Conservation (phyloP, 2,888 invertebrate genomes). For the Pasiphila rectangulata region DNA sequence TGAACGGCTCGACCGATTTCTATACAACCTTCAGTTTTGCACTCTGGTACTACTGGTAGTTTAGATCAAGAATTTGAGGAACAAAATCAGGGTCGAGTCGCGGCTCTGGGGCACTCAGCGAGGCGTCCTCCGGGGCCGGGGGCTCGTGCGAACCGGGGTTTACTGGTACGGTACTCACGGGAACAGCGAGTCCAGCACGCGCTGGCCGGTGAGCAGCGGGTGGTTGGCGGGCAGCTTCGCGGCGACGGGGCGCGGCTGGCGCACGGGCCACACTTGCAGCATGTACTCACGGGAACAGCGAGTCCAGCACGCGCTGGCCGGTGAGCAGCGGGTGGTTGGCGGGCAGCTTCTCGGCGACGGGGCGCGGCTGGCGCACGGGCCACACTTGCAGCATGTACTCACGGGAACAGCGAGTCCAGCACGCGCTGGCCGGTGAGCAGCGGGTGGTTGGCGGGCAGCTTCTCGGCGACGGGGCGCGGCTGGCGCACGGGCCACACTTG, state of each 20-base stretch:
- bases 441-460: slow-evolving; percentile 98
- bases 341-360: slow-evolving; percentile 97
- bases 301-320: slow-evolving; percentile 98
- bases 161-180: slow-evolving; percentile 93
- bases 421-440: slow-evolving; percentile 99
- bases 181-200: slow-evolving; percentile 98
- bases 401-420: slow-evolving; percentile 98
- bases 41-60: too few relatives aligned
- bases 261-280: slow-evolving; percentile 93
- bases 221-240: slow-evolving; percentile 99
- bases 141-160: too few relatives aligned
- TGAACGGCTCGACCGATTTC: too few relatives aligned
- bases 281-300: slow-evolving; percentile 94
- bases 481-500: slow-evolving; percentile 99
- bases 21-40: too few relatives aligned
- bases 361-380: slow-evolving; percentile 99
- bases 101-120: too few relatives aligned
- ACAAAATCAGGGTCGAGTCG: too few relatives aligned
- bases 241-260: slow-evolving; percentile 99
- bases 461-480: slow-evolving; percentile 97
- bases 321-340: slow-evolving; percentile 99
- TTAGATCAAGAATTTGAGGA: too few relatives aligned
- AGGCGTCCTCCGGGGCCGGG: too few relatives aligned
- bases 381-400: slow-evolving; percentile 97
- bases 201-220: slow-evolving; percentile 98